These are phyloP conservation scores for Colaptes auratus DNA, from an alignment of 2,113 vertebrate genomes.

Conservation along the genomic window DNA sequence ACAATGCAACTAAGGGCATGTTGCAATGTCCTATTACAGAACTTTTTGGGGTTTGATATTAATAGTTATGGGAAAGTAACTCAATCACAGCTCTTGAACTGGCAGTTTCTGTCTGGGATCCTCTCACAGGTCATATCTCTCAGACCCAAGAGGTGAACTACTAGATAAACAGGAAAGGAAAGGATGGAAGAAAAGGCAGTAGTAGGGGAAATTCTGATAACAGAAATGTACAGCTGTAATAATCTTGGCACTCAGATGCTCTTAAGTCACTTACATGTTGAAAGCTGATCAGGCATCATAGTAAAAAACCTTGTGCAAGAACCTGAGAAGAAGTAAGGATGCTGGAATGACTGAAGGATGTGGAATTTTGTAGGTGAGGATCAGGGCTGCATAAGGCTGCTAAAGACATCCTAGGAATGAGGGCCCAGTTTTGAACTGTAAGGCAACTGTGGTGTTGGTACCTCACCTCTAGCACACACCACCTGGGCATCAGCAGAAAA, in stretches of 20 bases:
- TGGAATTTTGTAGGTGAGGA: background rate
- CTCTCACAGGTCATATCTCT: background rate
- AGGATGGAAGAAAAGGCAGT: background rate
- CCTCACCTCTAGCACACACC: background rate
- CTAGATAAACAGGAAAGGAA: background rate
- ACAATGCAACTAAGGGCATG: constrained; percentile 5
- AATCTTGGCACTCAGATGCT: background rate
- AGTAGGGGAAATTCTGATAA: background rate
- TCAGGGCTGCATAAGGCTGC: background rate
- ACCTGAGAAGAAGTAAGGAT: background rate
- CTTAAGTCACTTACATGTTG: background rate
- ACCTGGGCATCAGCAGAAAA: background rate
- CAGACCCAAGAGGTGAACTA: constrained; percentile 13
- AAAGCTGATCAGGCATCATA: background rate
- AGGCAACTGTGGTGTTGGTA: background rate
- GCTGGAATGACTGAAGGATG: background rate
- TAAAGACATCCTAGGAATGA: background rate
- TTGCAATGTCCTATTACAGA: constrained; percentile 26
- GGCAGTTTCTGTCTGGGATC: background rate
- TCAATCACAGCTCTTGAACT: constrained; percentile 29
- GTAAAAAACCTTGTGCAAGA: background rate
- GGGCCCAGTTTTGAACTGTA: background rate
- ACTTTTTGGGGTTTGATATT: constrained; percentile 8
- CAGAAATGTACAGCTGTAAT: background rate
- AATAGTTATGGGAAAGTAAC: constrained; percentile 38